Conservation (phyloP, 2,113 vertebrate species). For the Hipposideros armiger region DNA sequence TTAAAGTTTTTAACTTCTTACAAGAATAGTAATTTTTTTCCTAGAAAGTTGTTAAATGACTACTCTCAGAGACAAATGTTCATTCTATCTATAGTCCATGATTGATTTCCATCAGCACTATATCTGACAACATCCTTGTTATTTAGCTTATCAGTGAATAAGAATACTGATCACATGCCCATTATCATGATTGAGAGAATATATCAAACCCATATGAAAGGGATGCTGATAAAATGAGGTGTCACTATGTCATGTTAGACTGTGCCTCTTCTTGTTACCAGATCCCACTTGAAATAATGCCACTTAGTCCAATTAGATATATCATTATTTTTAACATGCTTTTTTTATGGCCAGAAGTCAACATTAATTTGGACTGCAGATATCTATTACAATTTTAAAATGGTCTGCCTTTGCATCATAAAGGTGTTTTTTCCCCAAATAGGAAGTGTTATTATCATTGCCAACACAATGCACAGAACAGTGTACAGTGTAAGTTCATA, state of each 20-base stretch:
- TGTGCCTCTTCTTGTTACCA: not conserved
- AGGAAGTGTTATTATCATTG: not conserved
- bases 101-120: constrained; percentile 56
- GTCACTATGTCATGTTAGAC: not conserved
- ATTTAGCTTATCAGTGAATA: constrained; percentile 49
- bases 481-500: not conserved
- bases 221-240: not conserved
- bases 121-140: constrained; percentile 46
- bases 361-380: not conserved
- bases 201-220: not conserved
- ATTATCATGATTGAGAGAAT: constrained; percentile 14
- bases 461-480: not conserved
- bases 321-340: not conserved
- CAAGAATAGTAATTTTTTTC: not conserved
- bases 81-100: not conserved
- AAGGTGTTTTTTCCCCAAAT: not conserved
- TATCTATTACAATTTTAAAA: not conserved
- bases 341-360: not conserved
- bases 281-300: not conserved
- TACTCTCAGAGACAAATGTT: not conserved
- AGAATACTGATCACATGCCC: not conserved
- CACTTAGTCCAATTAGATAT: not conserved
- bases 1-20: not conserved
- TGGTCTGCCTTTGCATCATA: not conserved
- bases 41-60: not conserved